These are phyloP conservation scores for Xenopus borealis DNA, from an alignment of 2,113 vertebrate species.

Conservation along the genomic window DNA sequence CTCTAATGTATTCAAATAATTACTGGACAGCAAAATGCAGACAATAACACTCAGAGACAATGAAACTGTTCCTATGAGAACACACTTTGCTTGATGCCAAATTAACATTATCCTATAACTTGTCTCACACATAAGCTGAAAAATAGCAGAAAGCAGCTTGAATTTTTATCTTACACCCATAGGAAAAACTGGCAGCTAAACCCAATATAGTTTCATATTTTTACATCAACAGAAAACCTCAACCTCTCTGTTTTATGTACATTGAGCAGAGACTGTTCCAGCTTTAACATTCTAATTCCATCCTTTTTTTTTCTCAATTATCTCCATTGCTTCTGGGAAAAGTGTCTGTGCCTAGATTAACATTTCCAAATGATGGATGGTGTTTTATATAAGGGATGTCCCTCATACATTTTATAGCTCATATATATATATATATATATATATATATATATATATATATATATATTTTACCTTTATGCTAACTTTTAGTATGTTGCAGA, in stretches of 20 bases:
- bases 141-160: slow-evolving; percentile 24
- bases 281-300: too few relatives aligned
- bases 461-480: too few relatives aligned
- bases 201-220: slow-evolving; percentile 23
- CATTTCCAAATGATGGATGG: too few relatives aligned
- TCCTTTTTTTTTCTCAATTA: too few relatives aligned
- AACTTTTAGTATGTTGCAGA: too few relatives aligned
- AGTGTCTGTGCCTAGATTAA: too few relatives aligned
- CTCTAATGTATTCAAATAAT: neutral
- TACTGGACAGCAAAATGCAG: slow-evolving; percentile 15
- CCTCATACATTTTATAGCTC: too few relatives aligned
- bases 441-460: too few relatives aligned
- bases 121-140: slow-evolving; percentile 20
- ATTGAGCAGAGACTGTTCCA: too few relatives aligned
- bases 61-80: slow-evolving; percentile 18
- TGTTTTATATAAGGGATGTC: too few relatives aligned
- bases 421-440: too few relatives aligned
- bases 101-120: slow-evolving; percentile 26
- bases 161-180: slow-evolving; percentile 34
- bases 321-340: too few relatives aligned
- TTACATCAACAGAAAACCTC: neutral
- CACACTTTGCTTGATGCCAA: slow-evolving; percentile 2
- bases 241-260: neutral
- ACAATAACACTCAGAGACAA: neutral
- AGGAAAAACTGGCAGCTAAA: slow-evolving; percentile 20